These are phyloP conservation scores for Halocynthia aurantium DNA, from an alignment of 23 tunicate species.

Conservation along the genomic window DNA sequence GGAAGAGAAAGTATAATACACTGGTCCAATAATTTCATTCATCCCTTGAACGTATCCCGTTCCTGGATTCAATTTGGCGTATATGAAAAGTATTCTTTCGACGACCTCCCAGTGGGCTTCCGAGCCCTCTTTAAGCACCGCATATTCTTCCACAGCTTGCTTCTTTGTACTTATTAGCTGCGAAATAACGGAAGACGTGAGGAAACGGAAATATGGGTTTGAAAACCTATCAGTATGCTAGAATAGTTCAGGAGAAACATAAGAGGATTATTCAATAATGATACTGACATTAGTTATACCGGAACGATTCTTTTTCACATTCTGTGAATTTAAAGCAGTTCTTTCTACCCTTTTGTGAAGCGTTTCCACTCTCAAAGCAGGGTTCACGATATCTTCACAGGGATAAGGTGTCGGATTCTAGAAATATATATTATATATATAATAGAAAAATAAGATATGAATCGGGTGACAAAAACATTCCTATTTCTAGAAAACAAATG, in stretches of 20 bases:
- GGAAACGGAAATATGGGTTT: neutral
- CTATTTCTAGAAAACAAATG: too few species aligned
- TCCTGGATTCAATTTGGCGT: constrained; percentile 96
- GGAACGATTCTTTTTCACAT: constrained; percentile 41
- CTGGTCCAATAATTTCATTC: constrained; percentile 96
- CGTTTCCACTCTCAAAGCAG: constrained; percentile 38
- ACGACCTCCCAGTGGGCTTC: constrained; percentile 99
- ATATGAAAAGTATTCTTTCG: constrained; percentile 86
- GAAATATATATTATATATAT: too few species aligned
- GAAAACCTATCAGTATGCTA: neutral
- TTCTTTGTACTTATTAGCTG: constrained; percentile 47
- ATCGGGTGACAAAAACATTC: too few species aligned
- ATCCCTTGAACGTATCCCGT: constrained; percentile 98
- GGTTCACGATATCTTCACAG: constrained; percentile 40
- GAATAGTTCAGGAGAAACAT: neutral
- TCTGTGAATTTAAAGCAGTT: constrained; percentile 43
- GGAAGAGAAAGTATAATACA: constrained; percentile 75
- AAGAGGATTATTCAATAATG: neutral
- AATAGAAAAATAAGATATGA: too few species aligned
- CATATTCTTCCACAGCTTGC: constrained; percentile 59
- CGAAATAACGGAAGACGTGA: neutral
- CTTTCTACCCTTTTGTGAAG: constrained; percentile 69
- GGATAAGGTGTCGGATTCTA: constrained; percentile 83
- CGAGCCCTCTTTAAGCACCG: constrained; percentile 47
- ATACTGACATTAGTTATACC: constrained; percentile 55